Conservation (phyloP, 2,888 invertebrate genomes). For the Conops quadrifasciatus region DNA sequence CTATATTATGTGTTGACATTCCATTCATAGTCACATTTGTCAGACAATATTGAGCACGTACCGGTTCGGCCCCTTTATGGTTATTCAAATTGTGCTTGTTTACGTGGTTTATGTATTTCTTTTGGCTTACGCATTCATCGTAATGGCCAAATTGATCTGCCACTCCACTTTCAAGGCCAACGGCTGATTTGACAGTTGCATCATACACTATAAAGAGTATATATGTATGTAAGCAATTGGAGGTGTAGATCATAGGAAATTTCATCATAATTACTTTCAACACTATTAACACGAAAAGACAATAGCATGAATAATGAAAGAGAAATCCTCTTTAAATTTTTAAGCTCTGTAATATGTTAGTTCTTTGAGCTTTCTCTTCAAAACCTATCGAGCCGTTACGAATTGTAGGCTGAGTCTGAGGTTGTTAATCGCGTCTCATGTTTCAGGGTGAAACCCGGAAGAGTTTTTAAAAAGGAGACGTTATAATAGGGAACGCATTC, state of each 20-base stretch:
- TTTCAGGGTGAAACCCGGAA: too few species aligned
- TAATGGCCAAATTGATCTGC: conserved; percentile 78
- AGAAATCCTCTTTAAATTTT: too few species aligned
- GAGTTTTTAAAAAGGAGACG: too few species aligned
- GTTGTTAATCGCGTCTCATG: too few species aligned
- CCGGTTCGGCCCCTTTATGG: conserved; percentile 27
- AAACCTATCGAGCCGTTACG: too few species aligned
- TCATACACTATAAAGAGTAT: conserved; percentile 72
- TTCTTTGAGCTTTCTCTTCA: too few species aligned
- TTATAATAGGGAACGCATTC: too few species aligned
- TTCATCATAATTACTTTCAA: too few species aligned
- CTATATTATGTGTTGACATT: conserved; percentile 43
- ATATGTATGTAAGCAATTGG: background rate
- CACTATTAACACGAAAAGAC: too few species aligned
- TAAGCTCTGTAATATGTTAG: too few species aligned
- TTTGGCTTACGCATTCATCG: conserved; percentile 72
- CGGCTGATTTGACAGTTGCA: conserved; percentile 75
- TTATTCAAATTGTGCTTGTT: conserved; percentile 6
- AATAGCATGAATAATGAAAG: too few species aligned
- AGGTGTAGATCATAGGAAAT: background rate
- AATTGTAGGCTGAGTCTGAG: too few species aligned
- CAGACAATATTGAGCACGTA: conserved; percentile 71
- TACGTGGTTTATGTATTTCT: conserved; percentile 53
- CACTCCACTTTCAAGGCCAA: conserved; percentile 74
- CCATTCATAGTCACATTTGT: conserved; percentile 67